phyloP scores from a whole-genome alignment of 92 coral and sea anemone genomes.

The Galaxea fascicularis region DNA sequence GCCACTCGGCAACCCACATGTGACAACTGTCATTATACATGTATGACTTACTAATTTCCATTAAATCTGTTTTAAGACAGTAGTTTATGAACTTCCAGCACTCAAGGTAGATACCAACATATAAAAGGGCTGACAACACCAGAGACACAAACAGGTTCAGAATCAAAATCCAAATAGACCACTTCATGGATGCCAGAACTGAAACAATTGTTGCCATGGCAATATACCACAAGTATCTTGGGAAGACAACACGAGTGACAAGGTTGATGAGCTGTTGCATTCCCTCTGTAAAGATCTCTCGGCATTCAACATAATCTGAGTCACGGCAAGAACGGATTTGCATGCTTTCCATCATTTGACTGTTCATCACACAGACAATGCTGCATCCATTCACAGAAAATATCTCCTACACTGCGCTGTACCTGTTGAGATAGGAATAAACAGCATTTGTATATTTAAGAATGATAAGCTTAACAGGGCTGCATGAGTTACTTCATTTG shows the following conservation, averaged over 20 bases:
- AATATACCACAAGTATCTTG: conserved; percentile 60
- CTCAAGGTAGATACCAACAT: conserved; percentile 69
- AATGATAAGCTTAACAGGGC: too few species aligned
- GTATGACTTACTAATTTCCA: conserved; percentile 70
- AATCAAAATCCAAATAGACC: conserved; percentile 69
- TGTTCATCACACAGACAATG: not conserved
- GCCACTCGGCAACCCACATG: conserved; percentile 81
- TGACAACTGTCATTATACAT: conserved; percentile 60
- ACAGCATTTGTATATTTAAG: not conserved
- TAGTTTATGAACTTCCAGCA: conserved; percentile 60
- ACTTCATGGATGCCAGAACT: conserved; percentile 55
- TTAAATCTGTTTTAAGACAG: conserved; percentile 71
- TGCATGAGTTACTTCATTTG: too few species aligned
- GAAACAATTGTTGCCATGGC: conserved; percentile 51
- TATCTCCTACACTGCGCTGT: too few species aligned
- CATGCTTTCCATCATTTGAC: not conserved
- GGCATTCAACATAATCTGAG: conserved; percentile 62
- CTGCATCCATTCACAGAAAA: not conserved
- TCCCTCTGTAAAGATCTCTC: conserved; percentile 81
- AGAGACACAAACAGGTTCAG: conserved; percentile 55
- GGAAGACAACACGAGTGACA: conserved; percentile 62
- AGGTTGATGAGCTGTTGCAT: conserved; percentile 66
- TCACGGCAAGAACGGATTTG: conserved; percentile 60
- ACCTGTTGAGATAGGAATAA: not conserved
- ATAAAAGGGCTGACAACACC: conserved; percentile 69